Evolutionary conservation across 2,888 invertebrate genomes (phyloP), one percentile per base, ranked within the genome.

Genomic region (Thumatha senex): DNA sequence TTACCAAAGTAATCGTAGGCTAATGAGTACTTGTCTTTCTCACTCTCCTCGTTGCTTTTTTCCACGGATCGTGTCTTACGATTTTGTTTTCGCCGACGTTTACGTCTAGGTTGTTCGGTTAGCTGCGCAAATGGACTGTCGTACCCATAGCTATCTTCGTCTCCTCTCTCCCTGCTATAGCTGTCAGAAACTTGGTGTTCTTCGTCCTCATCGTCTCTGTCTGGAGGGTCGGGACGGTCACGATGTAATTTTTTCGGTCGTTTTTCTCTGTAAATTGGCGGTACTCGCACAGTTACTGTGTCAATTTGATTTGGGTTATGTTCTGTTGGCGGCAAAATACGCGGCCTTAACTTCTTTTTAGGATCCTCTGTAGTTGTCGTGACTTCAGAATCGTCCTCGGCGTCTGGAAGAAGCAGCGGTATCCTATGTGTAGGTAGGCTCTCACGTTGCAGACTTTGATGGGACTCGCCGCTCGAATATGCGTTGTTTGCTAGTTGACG

Each of bases 331-430:
- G 92, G 92, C 18, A 92, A 67, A 5, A 92, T 86, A 15, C 86
- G 84, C 4, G 92, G 92, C 12, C 78, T 80, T 13, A 92, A 70
- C 12, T 76, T 74, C 33, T 76, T 73, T 30, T 78, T 82, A 0
- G 92, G 92, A 57, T 92, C 86, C 56, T 89, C 86, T 0, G 92
- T 92, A 9, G 86, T 86, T 1, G 92, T 92, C 0, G 91, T 92
- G 7, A 70, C 63, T 63, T 92, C 91, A 0, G 70, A 63, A 18
- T 87, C 87, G 1, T 83, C 84, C 0, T 81, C 79, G 3, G 72
- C 62, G 14, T 84, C 88, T 4, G 74, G 76, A 1, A 58, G 54
- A 7, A 78, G 74, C 2, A 61, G 54, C 1, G 79, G 77, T 10
- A 78, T 72, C 11, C 76, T 77, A 31, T 83, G 80, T 1, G 77